These are phyloP conservation scores for Drosophila falleni DNA, from an alignment of 2,888 invertebrate species.

Conservation along the genomic window DNA sequence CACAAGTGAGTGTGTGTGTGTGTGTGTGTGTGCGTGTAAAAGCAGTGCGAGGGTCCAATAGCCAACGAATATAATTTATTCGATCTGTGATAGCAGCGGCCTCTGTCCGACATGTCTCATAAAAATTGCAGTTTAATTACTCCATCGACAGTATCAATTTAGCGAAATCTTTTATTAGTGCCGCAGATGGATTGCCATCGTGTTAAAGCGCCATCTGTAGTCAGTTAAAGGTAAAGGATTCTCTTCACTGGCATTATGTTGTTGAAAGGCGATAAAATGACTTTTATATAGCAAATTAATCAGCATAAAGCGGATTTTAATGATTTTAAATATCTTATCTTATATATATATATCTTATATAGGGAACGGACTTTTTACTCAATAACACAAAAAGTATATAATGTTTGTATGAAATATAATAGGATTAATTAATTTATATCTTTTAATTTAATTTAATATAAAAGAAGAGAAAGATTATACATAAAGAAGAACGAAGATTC, in stretches of 20 bases:
- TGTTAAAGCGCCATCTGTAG: slow-evolving; percentile 80
- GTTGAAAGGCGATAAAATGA: neutral
- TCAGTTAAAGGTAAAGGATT: slow-evolving; percentile 59
- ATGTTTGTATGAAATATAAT: no score
- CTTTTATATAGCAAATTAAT: neutral
- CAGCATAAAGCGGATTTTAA: neutral
- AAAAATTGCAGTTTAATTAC: slow-evolving; percentile 86
- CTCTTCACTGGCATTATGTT: slow-evolving; percentile 19
- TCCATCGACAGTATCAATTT: slow-evolving; percentile 85
- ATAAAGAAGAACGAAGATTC: no score
- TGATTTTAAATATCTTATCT: no score
- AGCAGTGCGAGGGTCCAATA: slow-evolving; percentile 46
- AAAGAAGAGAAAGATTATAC: no score
- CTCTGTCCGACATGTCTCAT: slow-evolving; percentile 85
- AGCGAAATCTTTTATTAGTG: slow-evolving; percentile 83
- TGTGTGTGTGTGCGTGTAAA: slow-evolving; percentile 39
- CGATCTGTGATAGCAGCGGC: slow-evolving; percentile 83
- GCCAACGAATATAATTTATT: slow-evolving; percentile 83
- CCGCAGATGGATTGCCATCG: slow-evolving; percentile 84
- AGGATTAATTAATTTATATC: no score
- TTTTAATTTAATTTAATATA: no score
- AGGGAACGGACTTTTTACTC: no score
- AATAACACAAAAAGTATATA: no score
- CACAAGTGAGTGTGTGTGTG: neutral
- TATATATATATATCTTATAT: no score